Conservation (phyloP, 2,113 vertebrate species). For the Fregata magnificens region DNA sequence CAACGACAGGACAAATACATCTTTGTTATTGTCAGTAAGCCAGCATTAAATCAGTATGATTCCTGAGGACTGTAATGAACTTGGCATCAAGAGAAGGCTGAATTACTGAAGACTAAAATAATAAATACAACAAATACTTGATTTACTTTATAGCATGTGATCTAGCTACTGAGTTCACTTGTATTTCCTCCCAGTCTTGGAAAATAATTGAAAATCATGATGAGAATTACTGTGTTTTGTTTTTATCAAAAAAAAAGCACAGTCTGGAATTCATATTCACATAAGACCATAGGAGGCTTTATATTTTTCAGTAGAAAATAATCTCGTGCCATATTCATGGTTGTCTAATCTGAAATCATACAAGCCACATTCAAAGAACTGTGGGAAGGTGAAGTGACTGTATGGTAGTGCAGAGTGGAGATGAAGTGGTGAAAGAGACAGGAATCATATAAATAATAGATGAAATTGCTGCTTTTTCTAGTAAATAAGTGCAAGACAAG, state of each 20-base stretch:
- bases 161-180: neutral
- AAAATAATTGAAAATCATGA: neutral
- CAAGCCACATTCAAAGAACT: neutral
- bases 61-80: neutral
- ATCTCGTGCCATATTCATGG: neutral
- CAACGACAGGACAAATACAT: neutral
- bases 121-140: neutral
- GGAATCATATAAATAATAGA: conserved; percentile 60
- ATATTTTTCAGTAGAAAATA: neutral
- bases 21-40: neutral
- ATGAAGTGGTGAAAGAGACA: conserved; percentile 8
- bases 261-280: neutral
- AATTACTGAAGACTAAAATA: neutral
- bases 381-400: neutral
- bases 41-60: neutral
- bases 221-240: neutral
- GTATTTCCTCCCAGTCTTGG: neutral
- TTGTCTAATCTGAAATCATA: neutral
- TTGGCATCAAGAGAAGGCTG: neutral
- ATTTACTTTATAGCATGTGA: neutral
- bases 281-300: neutral
- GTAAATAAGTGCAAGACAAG: conserved; percentile 54
- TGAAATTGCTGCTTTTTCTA: conserved; percentile 25
- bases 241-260: neutral
- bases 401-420: neutral